phyloP scores from a whole-genome alignment of 2,797 vertebrate genomes.

The Molossus molossus region DNA sequence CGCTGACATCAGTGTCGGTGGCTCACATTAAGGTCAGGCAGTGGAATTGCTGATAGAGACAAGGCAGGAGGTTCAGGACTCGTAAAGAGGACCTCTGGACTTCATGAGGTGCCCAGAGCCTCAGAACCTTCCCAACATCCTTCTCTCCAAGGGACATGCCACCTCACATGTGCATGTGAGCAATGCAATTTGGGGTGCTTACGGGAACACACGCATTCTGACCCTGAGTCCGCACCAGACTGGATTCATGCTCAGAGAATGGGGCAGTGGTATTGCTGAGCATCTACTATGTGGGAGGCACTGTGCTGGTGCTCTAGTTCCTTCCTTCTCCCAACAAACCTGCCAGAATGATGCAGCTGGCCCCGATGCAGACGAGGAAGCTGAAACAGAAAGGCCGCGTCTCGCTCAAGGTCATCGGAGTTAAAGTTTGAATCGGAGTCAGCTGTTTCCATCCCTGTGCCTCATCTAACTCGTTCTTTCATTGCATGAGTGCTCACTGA shows the following conservation, averaged over 20 bases:
- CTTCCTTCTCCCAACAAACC: neutral
- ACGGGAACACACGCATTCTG: fast-evolving
- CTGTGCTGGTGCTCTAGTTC: neutral
- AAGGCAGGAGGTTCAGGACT: neutral
- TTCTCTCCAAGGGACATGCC: neutral
- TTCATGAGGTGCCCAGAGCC: neutral
- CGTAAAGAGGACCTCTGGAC: neutral
- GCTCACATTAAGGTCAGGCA: neutral
- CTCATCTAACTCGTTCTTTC: neutral
- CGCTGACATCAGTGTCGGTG: neutral
- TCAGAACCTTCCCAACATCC: neutral
- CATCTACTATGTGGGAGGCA: neutral
- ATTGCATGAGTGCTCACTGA: neutral
- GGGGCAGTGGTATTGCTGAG: neutral
- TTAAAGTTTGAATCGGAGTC: neutral
- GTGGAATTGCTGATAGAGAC: neutral
- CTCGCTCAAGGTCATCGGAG: neutral
- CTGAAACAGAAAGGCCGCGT: neutral
- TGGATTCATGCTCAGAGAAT: neutral
- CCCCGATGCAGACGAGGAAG: neutral
- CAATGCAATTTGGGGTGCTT: neutral
- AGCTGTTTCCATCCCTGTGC: fast-evolving
- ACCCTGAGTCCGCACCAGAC: fast-evolving
- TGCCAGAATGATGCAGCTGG: too few relatives aligned
- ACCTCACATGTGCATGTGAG: neutral